phyloP scores from a whole-genome alignment of 2,888 invertebrate species.

The Idaea biselata region DNA sequence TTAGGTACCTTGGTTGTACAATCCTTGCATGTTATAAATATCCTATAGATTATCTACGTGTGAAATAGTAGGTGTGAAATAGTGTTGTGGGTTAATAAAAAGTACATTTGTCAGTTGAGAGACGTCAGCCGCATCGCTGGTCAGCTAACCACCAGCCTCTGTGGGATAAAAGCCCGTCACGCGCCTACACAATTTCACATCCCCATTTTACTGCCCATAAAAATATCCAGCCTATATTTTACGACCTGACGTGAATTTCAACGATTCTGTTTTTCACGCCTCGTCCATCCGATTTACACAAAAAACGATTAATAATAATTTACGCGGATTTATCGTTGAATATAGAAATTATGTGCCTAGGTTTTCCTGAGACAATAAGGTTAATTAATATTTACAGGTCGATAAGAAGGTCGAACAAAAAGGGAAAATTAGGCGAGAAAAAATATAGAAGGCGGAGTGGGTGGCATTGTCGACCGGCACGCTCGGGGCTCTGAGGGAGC shows the following conservation, averaged over 20 bases:
- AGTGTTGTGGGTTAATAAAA: conserved; percentile 11
- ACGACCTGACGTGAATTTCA: conserved; percentile 44
- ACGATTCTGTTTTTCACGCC: conserved; percentile 43
- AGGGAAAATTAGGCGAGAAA: conserved; percentile 19
- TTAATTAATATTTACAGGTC: conserved; percentile 23
- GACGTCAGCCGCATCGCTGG: conserved; percentile 19
- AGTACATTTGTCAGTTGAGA: conserved; percentile 17
- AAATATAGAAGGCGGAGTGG: conserved; percentile 25
- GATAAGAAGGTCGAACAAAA: conserved; percentile 15
- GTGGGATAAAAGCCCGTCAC: conserved; percentile 25
- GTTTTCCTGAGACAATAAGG: conserved; percentile 13
- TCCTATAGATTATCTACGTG: neutral
- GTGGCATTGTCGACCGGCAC: conserved; percentile 41
- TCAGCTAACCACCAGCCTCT: conserved; percentile 12
- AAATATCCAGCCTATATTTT: conserved; percentile 58
- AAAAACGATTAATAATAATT: conserved; percentile 14
- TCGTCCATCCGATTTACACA: conserved; percentile 19
- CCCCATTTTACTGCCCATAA: conserved; percentile 59
- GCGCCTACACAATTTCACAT: conserved; percentile 49
- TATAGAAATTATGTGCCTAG: neutral
- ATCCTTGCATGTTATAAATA: too few relatives aligned
- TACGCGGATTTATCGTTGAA: neutral
- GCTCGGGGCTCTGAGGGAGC: conserved; percentile 35
- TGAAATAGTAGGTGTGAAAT: neutral
- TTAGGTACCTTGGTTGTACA: too few relatives aligned